Evolutionary conservation across 1,140 invertebrate genomes (phyloP).

Genomic region (Ganaspis sp.): DNA sequence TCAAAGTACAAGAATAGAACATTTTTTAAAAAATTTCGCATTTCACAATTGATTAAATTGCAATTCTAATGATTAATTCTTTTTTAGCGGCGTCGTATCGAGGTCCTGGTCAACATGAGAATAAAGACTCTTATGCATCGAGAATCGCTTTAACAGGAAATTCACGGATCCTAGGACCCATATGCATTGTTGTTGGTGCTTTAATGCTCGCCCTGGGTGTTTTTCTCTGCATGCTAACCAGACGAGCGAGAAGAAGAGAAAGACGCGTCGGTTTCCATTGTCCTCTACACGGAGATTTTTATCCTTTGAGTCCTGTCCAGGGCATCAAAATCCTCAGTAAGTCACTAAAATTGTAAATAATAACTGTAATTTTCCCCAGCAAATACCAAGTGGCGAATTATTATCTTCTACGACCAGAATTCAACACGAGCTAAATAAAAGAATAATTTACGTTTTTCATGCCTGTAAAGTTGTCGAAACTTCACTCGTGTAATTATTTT

Average conservation of each 20-base stretch:
- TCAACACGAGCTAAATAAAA: too few relatives aligned
- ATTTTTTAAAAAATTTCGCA: not conserved
- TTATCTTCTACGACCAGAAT: too few relatives aligned
- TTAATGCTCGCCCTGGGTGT: conserved; percentile 81
- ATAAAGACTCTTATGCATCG: conserved; percentile 82
- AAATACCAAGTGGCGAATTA: not conserved
- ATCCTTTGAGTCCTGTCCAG: conserved; percentile 81
- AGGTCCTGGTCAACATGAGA: conserved; percentile 82
- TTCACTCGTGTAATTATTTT: not conserved
- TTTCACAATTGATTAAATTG: not conserved
- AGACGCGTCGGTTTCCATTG: conserved; percentile 85
- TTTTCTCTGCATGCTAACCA: conserved; percentile 81
- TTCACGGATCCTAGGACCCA: conserved; percentile 82
- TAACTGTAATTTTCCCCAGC: conserved; percentile 30
- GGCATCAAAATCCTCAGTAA: conserved; percentile 71
- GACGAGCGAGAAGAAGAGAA: conserved; percentile 81
- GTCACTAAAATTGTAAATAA: conserved; percentile 39
- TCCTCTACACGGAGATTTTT: conserved; percentile 87
- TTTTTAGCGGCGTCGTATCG: conserved; percentile 84
- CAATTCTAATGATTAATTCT: not conserved
- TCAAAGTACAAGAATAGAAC: not conserved
- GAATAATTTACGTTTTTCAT: too few relatives aligned
- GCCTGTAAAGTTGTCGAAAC: too few relatives aligned
- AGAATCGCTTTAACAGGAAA: conserved; percentile 84
- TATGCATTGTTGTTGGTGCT: conserved; percentile 83